Evolutionary conservation across 1,140 invertebrate genomes (phyloP).

Genomic region (Leptopilina clavipes): DNA sequence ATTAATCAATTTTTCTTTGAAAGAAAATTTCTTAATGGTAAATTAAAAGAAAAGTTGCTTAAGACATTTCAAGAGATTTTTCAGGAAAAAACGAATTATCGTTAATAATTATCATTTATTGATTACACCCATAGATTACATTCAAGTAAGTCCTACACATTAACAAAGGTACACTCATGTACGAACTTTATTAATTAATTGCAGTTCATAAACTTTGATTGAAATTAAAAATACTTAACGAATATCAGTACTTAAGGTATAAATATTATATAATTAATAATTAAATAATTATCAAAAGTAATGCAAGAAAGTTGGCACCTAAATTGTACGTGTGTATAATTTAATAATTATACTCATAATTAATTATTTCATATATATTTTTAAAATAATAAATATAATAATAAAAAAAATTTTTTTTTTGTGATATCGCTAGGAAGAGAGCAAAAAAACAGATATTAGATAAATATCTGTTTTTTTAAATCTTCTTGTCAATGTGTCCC

Average conservation of each 20-base stretch:
- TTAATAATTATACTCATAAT: neutral
- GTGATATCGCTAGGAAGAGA: neutral
- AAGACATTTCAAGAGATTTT: too few relatives aligned
- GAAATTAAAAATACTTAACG: conserved; percentile 15
- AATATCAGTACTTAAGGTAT: conserved; percentile 24
- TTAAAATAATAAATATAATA: neutral
- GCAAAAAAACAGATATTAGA: conserved; percentile 1
- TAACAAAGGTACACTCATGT: conserved; percentile 31
- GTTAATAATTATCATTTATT: conserved; percentile 31
- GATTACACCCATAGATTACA: conserved; percentile 34
- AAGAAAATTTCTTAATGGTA: too few relatives aligned
- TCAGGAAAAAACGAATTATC: neutral
- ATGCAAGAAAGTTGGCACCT: neutral
- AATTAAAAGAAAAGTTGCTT: too few relatives aligned
- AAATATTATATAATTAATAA: neutral
- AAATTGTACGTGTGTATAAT: neutral
- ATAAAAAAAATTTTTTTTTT: neutral
- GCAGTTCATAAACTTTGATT: conserved; percentile 14
- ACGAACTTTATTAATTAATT: conserved; percentile 17
- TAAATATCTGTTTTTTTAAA: conserved; percentile 1
- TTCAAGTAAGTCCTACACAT: conserved; percentile 34
- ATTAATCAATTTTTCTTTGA: too few relatives aligned
- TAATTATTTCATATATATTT: neutral
- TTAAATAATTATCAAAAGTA: conserved; percentile 3
- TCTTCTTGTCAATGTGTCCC: neutral